phyloP scores from a whole-genome alignment of 2,888 invertebrate genomes.

The Tryphoninae sp. region DNA sequence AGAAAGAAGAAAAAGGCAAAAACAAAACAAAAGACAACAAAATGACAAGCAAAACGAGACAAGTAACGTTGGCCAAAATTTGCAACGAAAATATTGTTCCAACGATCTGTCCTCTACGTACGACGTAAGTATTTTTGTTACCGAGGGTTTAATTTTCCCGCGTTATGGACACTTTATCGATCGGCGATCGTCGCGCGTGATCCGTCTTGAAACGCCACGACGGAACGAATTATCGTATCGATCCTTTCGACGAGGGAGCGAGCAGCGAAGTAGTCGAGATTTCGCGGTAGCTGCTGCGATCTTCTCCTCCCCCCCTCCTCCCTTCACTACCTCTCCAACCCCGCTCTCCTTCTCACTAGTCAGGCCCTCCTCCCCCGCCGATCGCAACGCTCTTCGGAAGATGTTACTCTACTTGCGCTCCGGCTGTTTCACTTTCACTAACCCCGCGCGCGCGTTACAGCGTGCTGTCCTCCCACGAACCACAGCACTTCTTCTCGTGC shows the following conservation, averaged over 20 bases:
- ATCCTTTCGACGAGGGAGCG: constrained; percentile 58
- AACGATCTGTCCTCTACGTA: no score
- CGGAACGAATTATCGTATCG: constrained; percentile 42
- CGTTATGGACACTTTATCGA: not conserved
- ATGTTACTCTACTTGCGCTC: constrained; percentile 78
- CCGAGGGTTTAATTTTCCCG: no score
- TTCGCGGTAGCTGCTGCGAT: constrained; percentile 19
- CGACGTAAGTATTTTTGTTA: no score
- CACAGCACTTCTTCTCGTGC: constrained; percentile 66
- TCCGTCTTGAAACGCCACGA: not conserved
- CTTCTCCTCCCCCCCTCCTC: not conserved
- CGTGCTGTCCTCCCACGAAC: constrained; percentile 73
- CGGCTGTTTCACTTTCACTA: constrained; percentile 78
- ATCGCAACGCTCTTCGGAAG: constrained; percentile 65
- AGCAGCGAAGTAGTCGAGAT: constrained; percentile 52
- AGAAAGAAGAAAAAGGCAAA: no score
- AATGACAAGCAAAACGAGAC: no score
- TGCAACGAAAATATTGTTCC: no score
- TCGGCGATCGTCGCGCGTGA: not conserved
- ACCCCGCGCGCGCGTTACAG: constrained; percentile 65
- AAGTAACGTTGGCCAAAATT: no score
- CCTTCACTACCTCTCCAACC: no score
- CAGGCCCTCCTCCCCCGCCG: not conserved
- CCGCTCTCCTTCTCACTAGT: no score
- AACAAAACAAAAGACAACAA: no score